phyloP scores from a whole-genome alignment of 2,113 vertebrate species.

The Hemichromis elongatus region DNA sequence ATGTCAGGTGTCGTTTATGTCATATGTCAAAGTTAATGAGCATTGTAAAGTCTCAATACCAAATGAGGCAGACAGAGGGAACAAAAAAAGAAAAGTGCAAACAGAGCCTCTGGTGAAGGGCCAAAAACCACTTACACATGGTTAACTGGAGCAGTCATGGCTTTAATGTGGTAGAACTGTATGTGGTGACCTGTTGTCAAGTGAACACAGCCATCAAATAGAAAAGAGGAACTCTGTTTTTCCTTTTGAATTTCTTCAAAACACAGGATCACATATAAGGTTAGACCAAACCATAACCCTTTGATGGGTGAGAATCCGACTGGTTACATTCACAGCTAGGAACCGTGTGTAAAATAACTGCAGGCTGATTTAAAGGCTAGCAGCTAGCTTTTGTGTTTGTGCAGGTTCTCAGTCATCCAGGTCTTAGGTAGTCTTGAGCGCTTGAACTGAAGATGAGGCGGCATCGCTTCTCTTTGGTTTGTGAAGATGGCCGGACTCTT shows the following conservation, averaged over 20 bases:
- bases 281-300: neutral
- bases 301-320: neutral
- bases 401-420: neutral
- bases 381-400: neutral
- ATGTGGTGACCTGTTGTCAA: neutral
- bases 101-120: neutral
- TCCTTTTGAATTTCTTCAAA: neutral
- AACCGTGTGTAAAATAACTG: neutral
- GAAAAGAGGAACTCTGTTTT: neutral
- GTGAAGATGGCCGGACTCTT: accelerated
- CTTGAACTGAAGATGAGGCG: neutral
- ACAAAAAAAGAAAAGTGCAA: neutral
- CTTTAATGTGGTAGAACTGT: neutral
- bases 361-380: neutral
- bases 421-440: accelerated
- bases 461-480: neutral
- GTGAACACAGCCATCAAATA: neutral
- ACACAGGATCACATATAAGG: neutral
- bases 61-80: neutral
- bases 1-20: neutral
- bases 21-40: neutral
- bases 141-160: neutral
- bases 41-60: neutral
- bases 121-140: neutral
- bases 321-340: neutral